Evolutionary conservation across 2,113 vertebrate genomes (phyloP).

Genomic region (Microtus oregoni): DNA sequence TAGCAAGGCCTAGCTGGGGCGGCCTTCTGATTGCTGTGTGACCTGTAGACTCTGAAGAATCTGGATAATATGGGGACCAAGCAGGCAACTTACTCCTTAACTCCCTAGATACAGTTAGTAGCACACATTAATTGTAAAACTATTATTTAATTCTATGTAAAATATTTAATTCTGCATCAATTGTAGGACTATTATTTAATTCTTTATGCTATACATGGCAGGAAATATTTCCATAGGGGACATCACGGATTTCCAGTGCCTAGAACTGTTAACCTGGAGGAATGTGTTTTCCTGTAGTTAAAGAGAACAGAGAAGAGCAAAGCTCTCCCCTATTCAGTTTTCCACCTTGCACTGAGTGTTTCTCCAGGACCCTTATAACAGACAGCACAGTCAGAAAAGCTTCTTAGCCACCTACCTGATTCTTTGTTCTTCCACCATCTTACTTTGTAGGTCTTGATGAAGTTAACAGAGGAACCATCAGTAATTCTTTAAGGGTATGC

Average conservation of each 20-base stretch:
- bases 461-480: neutral
- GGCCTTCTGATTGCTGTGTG: neutral
- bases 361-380: neutral
- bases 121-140: neutral
- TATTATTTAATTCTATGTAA: neutral
- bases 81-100: neutral
- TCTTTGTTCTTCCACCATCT: neutral
- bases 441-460: neutral
- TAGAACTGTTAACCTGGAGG: neutral
- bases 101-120: neutral
- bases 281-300: neutral
- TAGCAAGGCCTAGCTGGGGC: neutral
- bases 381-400: too few species aligned
- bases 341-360: neutral
- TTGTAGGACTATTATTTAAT: neutral
- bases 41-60: neutral
- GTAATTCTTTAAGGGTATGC: neutral
- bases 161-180: neutral
- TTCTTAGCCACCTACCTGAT: too few species aligned
- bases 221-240: neutral
- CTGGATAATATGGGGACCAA: neutral
- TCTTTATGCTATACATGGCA: neutral
- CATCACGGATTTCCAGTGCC: neutral
- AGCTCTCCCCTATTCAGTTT: too few species aligned
- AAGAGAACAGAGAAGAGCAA: neutral